phyloP scores from a whole-genome alignment of 2,797 vertebrate species.

The Pseudomugil gertrudae region DNA sequence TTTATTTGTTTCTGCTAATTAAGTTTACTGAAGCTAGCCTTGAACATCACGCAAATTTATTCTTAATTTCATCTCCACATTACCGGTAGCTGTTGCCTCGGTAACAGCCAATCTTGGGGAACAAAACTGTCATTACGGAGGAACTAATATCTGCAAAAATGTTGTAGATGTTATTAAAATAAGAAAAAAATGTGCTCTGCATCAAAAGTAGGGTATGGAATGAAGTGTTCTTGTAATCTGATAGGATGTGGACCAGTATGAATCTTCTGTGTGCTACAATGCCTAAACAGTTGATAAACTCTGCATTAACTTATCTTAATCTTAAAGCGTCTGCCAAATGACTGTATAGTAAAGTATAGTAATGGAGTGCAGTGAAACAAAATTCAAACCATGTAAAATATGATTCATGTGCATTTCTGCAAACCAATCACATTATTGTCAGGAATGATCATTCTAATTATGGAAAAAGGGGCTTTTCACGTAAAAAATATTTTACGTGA shows the following conservation, averaged over 20 bases:
- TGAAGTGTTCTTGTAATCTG: neutral
- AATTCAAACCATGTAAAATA: neutral
- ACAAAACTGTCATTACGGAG: neutral
- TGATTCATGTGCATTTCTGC: neutral
- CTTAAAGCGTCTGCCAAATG: neutral
- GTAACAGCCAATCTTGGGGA: neutral
- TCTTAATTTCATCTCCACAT: slow-evolving; percentile 35
- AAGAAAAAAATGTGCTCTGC: neutral
- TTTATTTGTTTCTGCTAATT: slow-evolving; percentile 65
- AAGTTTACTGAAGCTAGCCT: slow-evolving; percentile 51
- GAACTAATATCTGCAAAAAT: neutral
- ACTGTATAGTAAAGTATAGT: no score
- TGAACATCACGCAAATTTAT: slow-evolving; percentile 42
- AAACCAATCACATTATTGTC: neutral
- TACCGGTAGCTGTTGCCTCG: slow-evolving; percentile 2
- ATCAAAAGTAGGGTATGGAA: neutral
- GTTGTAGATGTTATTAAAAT: neutral
- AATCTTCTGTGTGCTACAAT: neutral
- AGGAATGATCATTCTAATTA: neutral
- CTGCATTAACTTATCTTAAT: neutral
- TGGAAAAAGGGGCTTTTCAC: no score
- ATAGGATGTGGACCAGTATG: neutral
- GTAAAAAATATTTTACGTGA: neutral
- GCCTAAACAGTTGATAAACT: neutral
- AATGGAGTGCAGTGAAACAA: no score